These are phyloP conservation scores for Heliconius hewitsoni DNA, from an alignment of 1,140 invertebrate species.

Conservation along the genomic window DNA sequence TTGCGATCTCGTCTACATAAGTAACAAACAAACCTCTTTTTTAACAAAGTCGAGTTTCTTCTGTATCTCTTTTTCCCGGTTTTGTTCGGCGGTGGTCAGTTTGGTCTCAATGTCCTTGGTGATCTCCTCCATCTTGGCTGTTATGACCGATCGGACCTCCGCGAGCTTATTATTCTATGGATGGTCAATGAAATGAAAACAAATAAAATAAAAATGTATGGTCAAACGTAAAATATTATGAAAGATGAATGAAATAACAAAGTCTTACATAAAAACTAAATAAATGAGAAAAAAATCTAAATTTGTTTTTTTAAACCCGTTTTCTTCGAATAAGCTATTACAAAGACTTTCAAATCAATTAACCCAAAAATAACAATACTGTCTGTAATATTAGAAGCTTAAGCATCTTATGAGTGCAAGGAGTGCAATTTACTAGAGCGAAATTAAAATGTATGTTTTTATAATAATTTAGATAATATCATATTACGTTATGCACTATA, in stretches of 20 bases:
- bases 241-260: background rate
- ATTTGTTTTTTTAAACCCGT: too few species aligned
- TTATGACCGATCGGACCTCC: conserved; percentile 85
- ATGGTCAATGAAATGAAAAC: background rate
- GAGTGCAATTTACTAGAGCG: too few species aligned
- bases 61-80: conserved; percentile 90
- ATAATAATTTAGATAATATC: too few species aligned
- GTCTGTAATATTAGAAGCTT: too few species aligned
- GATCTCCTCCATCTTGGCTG: conserved; percentile 84
- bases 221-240: background rate
- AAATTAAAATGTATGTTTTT: too few species aligned
- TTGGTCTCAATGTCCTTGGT: conserved; percentile 87
- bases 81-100: conserved; percentile 87
- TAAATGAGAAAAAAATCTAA: background rate
- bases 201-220: background rate
- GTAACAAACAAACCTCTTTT: conserved; percentile 84
- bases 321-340: too few species aligned
- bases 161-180: conserved; percentile 85
- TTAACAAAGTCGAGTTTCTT: conserved; percentile 90
- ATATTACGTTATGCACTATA: background rate
- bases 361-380: too few species aligned
- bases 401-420: too few species aligned
- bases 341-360: too few species aligned
- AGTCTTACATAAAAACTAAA: background rate
- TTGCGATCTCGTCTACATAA: too few species aligned